Base-by-base conservation (phyloP, 2,113 vertebrate genomes). In the Xyliphius kryptos region DNA sequence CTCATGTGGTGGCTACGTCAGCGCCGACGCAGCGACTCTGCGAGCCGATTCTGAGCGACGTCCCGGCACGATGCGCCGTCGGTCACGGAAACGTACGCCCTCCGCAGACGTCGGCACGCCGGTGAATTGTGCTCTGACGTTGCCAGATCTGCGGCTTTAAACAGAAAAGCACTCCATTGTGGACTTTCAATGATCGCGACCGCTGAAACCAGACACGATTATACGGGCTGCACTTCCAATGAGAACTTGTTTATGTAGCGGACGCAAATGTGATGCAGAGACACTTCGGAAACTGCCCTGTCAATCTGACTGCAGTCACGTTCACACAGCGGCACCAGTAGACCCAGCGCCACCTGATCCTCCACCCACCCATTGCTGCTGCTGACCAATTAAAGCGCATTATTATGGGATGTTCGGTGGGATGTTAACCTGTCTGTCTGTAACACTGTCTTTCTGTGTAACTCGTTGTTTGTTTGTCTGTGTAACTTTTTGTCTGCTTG, bases 71-170 rank as follows among this genome's bases (percentile, higher is more conserved):
- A 37, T 10, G 53, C 15, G 3, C 17, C 14, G n/a, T 36, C 6
- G 15, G 22, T 16, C 14, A 54, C 3, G 19, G 2, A 1, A 41
- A 40, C 37, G 13, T 12, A 13, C 1, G 40, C 43, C 38, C 8
- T 3, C 38, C n/a, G 46, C 36, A 61, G 59, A 51, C 47, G 46
- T 40, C 47, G 50, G 36, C 50, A 15, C 14, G 19, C 52, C 43
- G 49, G 49, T 53, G 49, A 14, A 53, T 43, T 43, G 61, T 63
- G 49, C 38, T 12, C 11, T 15, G 4, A 54, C 4, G 49, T 4
- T 40, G 36, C 41, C 49, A 52, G 52, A 47, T 59, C 36, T 47
- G 49, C 13, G 49, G 55, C 19, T 70, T 63, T 59, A 47, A 16
- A 44, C 20, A 38, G 19, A 5, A 54, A 69, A 47, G 54, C 37